Percentiles rank a stretch among this genome's conserved stretches.
phyloP scores from a whole-genome alignment of 2,888 invertebrate genomes.

The Platycnemis pennipes region DNA sequence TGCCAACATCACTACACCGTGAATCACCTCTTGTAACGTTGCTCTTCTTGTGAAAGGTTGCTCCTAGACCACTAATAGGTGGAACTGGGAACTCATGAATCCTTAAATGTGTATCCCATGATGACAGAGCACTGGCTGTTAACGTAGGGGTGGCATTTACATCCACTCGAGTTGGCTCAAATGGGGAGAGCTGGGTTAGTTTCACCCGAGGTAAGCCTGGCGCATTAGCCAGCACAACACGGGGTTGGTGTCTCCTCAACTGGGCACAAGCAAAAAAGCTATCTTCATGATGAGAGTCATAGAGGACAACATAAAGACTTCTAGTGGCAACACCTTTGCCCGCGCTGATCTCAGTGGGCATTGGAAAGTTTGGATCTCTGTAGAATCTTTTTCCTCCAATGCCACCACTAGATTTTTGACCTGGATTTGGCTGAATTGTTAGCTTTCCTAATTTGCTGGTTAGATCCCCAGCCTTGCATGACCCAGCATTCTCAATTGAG shows the following conservation, averaged over 20 bases:
- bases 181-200: constrained; percentile 89
- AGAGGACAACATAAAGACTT: constrained; percentile 90
- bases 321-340: constrained; percentile 82
- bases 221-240: constrained; percentile 34
- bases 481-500: constrained; percentile 74
- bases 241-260: constrained; percentile 78
- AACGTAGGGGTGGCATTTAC: constrained; percentile 79
- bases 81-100: constrained; percentile 78
- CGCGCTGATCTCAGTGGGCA: constrained; percentile 87
- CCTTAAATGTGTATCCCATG: constrained; percentile 77
- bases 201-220: constrained; percentile 80
- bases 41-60: background rate
- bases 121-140: constrained; percentile 34
- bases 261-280: constrained; percentile 92
- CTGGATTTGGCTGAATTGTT: constrained; percentile 79
- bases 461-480: constrained; percentile 85
- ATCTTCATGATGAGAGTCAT: constrained; percentile 88
- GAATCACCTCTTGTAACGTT: constrained; percentile 33
- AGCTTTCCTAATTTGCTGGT: constrained; percentile 88
- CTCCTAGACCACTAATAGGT: constrained; percentile 37
- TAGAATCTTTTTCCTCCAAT: constrained; percentile 81
- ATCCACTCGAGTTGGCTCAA: constrained; percentile 90
- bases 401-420: constrained; percentile 81
- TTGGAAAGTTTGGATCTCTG: constrained; percentile 85
- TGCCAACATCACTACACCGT: constrained; percentile 39